These are phyloP conservation scores for Perca fluviatilis DNA, from an alignment of 2,113 vertebrate genomes.

Conservation along the genomic window DNA sequence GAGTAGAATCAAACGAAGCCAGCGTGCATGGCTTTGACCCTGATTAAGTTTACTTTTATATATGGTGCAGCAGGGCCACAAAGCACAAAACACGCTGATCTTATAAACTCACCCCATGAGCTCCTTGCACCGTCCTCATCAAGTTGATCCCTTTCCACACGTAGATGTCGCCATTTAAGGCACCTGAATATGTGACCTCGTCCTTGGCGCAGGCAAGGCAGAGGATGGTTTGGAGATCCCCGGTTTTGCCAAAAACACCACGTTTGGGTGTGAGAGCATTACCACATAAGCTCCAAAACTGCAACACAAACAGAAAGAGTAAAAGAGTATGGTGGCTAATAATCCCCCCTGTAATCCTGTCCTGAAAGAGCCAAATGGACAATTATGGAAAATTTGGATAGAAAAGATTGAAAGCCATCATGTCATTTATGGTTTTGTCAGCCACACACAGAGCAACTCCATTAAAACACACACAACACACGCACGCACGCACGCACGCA, in stretches of 20 bases:
- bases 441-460: neutral
- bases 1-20: constrained; percentile 65
- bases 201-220: constrained; percentile 97
- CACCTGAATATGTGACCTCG: constrained; percentile 97
- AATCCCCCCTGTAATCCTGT: constrained; percentile 72
- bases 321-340: constrained; percentile 62
- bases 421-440: constrained; percentile 29
- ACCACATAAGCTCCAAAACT: constrained; percentile 99
- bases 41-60: constrained; percentile 24
- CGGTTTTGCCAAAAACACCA: constrained; percentile 97
- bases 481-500: neutral
- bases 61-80: neutral
- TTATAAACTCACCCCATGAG: constrained; percentile 91
- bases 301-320: constrained; percentile 74
- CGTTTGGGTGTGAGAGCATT: constrained; percentile 97
- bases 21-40: constrained; percentile 11
- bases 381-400: constrained; percentile 61
- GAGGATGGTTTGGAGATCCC: constrained; percentile 98
- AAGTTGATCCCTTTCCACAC: constrained; percentile 98
- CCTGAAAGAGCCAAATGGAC: constrained; percentile 58
- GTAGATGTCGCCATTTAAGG: constrained; percentile 97
- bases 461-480: constrained; percentile 4
- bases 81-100: neutral
- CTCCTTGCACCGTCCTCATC: constrained; percentile 94
- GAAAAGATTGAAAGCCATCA: constrained; percentile 35